Evolutionary conservation across 2,797 vertebrate species (phyloP), one percentile per base, ranked within the genome.

Genomic region (Emys orbicularis): DNA sequence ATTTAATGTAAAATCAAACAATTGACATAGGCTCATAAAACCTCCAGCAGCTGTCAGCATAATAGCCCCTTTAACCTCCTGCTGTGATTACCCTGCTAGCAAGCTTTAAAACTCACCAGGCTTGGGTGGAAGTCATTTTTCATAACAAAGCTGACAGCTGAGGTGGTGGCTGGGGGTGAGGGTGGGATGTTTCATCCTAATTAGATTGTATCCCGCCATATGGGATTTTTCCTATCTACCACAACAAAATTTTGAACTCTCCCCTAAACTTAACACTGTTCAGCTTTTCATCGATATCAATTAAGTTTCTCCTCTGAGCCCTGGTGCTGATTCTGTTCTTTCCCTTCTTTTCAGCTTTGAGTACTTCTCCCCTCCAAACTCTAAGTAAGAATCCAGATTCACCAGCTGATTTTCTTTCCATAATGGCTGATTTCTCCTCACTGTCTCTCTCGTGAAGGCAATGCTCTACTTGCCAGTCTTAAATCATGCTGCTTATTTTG

Each of bases 181-280:
- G 79, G 83, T 18, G 57, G 50, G 52, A 57, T 90, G 53, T 89
- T 97, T 94, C 86, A 91, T 76, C 54, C n/a, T 81, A 93, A 96
- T 95, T 90, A 29, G 18, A 92, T 87, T 94, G 53, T 25, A 95
- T 93, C 95, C 88, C 95, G 88, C 81, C 89, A 95, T 37, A 34
- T 5, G 57, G 90, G 90, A 91, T 82, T 3, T 12, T 94, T 96
- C 82, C 81, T 92, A 61, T 84, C 85, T 76, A 91, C 29, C 79
- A 84, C 29, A 90, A 21, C 77, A 88, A 41, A 95, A 94, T 95
- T 92, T 86, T 91, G 68, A 80, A 86, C 44, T 87, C 80, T 12
- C 83, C 93, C 49, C 29, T 88, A 61, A 90, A 92, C 47, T 80
- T 96, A 88, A 93, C 81, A 54, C 13, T 61, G 49, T 47, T 82